Evolutionary conservation across 2,888 invertebrate genomes (phyloP).

Genomic region (Odiellus spinosus): DNA sequence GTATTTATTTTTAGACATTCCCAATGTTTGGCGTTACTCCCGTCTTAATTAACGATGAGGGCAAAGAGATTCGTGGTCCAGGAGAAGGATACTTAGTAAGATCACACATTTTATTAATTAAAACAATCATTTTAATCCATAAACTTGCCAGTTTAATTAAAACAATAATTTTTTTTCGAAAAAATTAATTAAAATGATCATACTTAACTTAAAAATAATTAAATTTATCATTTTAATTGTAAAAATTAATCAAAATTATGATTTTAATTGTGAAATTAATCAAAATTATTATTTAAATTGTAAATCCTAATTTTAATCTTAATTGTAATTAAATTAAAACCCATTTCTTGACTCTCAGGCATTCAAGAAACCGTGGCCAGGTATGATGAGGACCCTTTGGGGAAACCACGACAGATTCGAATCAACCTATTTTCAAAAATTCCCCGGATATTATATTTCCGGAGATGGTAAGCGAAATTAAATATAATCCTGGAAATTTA

Average conservation of each 20-base stretch:
- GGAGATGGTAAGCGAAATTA: conserved; percentile 63
- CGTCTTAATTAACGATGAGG: conserved; percentile 68
- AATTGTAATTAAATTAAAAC: not conserved
- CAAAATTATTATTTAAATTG: too few species aligned
- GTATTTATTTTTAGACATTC: conserved; percentile 36
- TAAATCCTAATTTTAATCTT: too few species aligned
- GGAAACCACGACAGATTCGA: conserved; percentile 73
- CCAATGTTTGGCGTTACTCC: conserved; percentile 96
- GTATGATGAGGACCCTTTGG: conserved; percentile 88
- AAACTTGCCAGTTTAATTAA: too few species aligned
- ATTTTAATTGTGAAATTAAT: too few species aligned
- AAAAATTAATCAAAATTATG: too few species aligned
- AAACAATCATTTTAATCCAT: too few species aligned
- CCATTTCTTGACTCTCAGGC: conserved; percentile 3
- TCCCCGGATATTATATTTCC: conserved; percentile 92
- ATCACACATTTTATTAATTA: too few species aligned
- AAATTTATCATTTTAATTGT: too few species aligned
- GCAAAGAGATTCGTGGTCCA: conserved; percentile 63
- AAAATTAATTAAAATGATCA: too few species aligned
- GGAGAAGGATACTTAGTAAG: conserved; percentile 78
- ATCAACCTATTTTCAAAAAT: conserved; percentile 84
- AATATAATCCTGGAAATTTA: too few species aligned
- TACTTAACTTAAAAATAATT: too few species aligned
- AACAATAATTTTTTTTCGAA: too few species aligned
- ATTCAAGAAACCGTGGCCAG: conserved; percentile 91